phyloP scores from a whole-genome alignment of 2,888 invertebrate genomes.

The Orgyia antiqua region DNA sequence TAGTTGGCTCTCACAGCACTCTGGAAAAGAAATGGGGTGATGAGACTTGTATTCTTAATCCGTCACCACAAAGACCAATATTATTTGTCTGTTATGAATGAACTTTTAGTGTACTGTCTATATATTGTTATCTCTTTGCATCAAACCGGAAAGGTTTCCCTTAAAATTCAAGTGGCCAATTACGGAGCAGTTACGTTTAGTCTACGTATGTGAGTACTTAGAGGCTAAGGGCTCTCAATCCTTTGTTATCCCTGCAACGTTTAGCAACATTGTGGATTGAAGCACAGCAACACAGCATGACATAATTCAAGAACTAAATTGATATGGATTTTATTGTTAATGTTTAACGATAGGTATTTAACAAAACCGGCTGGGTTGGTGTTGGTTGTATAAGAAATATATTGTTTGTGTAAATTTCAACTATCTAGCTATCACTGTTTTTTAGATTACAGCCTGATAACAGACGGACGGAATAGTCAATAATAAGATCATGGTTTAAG shows the following conservation, averaged over 20 bases:
- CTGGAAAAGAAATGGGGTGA: too few species aligned
- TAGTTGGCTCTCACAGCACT: too few species aligned
- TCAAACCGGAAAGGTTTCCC: slow-evolving; percentile 56
- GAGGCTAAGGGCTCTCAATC: slow-evolving; percentile 26
- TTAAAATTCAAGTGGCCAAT: slow-evolving; percentile 71
- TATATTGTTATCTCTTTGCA: slow-evolving; percentile 27
- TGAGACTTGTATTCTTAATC: too few species aligned
- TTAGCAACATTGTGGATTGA: slow-evolving; percentile 56
- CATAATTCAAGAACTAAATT: slow-evolving; percentile 15
- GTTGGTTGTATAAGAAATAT: too few species aligned
- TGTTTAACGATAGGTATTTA: slow-evolving; percentile 11
- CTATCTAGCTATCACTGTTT: too few species aligned
- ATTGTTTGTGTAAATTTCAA: too few species aligned
- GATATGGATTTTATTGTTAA: slow-evolving; percentile 12
- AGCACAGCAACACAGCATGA: slow-evolving; percentile 35
- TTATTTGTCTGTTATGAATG: too few species aligned
- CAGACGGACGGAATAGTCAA: too few species aligned
- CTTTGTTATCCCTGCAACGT: slow-evolving; percentile 40
- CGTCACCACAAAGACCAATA: too few species aligned
- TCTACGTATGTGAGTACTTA: slow-evolving; percentile 38
- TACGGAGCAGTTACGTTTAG: slow-evolving; percentile 47
- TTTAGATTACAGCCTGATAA: too few species aligned
- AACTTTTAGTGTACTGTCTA: slow-evolving; percentile 26
- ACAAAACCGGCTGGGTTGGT: too few species aligned
- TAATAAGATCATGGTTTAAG: too few species aligned